These are phyloP conservation scores for Stomatorhinus walkeri DNA, from an alignment of 2,797 vertebrate species.

Conservation along the genomic window DNA sequence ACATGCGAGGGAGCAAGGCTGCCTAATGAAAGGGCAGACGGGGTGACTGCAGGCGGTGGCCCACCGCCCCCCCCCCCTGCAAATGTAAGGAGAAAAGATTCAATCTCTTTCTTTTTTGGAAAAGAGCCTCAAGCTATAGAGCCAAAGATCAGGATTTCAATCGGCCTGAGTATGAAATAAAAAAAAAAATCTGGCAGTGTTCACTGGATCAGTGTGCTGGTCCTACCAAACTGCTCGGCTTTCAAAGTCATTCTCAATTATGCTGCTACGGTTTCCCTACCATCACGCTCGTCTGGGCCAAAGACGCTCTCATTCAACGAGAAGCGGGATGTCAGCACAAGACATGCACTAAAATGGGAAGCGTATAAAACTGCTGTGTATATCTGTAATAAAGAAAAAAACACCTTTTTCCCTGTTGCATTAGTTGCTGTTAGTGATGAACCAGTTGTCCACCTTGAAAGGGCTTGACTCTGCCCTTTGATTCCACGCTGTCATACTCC, in stretches of 20 bases:
- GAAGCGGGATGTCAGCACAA: background rate
- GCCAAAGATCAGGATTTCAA: constrained; percentile 40
- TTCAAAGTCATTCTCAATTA: constrained; percentile 9
- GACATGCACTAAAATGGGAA: background rate
- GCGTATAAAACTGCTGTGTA: background rate
- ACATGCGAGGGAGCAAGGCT: constrained; percentile 25
- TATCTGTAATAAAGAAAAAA: background rate
- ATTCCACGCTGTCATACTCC: background rate
- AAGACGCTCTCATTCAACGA: background rate
- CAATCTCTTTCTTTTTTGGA: constrained; percentile 46
- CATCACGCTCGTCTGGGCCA: background rate
- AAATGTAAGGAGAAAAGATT: constrained; percentile 41
- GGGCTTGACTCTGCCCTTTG: background rate
- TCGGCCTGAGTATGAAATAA: constrained; percentile 1
- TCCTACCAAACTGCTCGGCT: background rate
- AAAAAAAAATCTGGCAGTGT: constrained; percentile 13
- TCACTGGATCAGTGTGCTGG: background rate
- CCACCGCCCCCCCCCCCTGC: constrained; percentile 33
- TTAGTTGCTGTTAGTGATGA: background rate
- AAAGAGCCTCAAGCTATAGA: constrained; percentile 40
- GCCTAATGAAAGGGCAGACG: constrained; percentile 53
- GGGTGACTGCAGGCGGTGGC: constrained; percentile 41
- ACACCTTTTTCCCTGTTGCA: background rate
- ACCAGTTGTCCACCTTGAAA: background rate
- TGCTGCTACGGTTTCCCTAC: background rate